These are phyloP conservation scores for Centruroides vittatus DNA, from an alignment of 1,140 invertebrate species.

Conservation along the genomic window DNA sequence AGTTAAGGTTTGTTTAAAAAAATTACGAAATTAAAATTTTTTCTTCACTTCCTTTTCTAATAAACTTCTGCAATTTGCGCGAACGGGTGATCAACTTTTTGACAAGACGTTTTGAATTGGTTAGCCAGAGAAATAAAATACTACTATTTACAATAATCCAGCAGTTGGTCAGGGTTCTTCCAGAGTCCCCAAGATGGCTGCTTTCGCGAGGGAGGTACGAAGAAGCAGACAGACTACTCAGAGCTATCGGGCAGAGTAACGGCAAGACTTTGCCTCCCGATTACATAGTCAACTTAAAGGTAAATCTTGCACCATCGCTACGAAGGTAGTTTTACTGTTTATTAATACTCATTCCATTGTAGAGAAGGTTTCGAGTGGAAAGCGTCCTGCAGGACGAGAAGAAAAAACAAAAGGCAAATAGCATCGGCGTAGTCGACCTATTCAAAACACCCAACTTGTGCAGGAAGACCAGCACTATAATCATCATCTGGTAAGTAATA, in stretches of 20 bases:
- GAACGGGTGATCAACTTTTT: no score
- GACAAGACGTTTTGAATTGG: no score
- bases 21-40: no score
- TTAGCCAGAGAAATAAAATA: no score
- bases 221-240: conserved; percentile 8
- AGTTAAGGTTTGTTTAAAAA: no score
- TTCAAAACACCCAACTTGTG: conserved; percentile 10
- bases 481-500: conserved; percentile 13
- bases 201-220: conserved; percentile 14
- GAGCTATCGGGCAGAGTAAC: conserved; percentile 13
- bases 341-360: not conserved
- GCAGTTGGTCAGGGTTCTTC: conserved; percentile 23
- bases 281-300: conserved; percentile 11
- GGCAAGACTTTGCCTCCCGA: conserved; percentile 6
- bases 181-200: conserved; percentile 25
- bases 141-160: conserved; percentile 7
- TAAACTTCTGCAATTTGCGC: no score
- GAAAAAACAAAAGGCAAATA: conserved; percentile 2
- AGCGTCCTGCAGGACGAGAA: conserved; percentile 6
- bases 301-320: not conserved
- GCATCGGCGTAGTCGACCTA: conserved; percentile 5
- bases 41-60: no score
- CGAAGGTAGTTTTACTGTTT: no score
- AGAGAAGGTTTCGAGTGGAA: conserved; percentile 11
- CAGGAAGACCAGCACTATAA: conserved; percentile 13